Evolutionary conservation across 2,888 invertebrate genomes (phyloP).

Genomic region (Nemurella pictetii): DNA sequence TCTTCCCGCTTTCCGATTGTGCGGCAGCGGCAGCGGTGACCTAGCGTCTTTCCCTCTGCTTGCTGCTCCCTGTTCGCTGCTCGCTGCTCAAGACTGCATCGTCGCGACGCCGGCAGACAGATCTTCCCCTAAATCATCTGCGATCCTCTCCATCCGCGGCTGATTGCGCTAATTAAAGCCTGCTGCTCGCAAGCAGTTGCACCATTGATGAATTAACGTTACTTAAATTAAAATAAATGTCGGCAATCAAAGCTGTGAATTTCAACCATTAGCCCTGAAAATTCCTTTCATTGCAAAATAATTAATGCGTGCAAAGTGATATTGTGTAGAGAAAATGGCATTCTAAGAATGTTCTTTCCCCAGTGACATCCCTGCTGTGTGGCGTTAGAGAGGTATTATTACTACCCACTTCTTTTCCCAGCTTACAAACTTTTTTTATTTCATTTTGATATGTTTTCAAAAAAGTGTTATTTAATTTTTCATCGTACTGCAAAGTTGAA

Average conservation of each 20-base stretch:
- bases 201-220: slow-evolving; percentile 17
- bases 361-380: not conserved
- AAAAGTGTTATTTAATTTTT: not conserved
- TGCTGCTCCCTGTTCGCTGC: not conserved
- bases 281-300: slow-evolving; percentile 21
- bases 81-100: not conserved
- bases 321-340: slow-evolving; percentile 14
- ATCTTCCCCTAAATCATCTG: not conserved
- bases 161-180: not conserved
- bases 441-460: not conserved
- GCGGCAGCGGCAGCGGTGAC: not conserved
- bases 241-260: slow-evolving; percentile 7
- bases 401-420: not conserved
- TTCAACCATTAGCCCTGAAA: slow-evolving; percentile 18
- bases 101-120: not conserved
- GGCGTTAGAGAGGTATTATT: too few species aligned
- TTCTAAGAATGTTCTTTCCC: not conserved
- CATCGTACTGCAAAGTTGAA: not conserved
- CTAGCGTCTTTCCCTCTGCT: not conserved
- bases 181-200: not conserved
- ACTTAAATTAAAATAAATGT: slow-evolving; percentile 19
- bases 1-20: too few species aligned
- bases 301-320: slow-evolving; percentile 18
- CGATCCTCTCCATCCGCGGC: not conserved
- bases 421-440: not conserved